Percentiles rank a stretch among this genome's conserved stretches.
phyloP scores from a whole-genome alignment of 35 echinoderm and acorn worm genomes.

The Apostichopus parvimensis region DNA sequence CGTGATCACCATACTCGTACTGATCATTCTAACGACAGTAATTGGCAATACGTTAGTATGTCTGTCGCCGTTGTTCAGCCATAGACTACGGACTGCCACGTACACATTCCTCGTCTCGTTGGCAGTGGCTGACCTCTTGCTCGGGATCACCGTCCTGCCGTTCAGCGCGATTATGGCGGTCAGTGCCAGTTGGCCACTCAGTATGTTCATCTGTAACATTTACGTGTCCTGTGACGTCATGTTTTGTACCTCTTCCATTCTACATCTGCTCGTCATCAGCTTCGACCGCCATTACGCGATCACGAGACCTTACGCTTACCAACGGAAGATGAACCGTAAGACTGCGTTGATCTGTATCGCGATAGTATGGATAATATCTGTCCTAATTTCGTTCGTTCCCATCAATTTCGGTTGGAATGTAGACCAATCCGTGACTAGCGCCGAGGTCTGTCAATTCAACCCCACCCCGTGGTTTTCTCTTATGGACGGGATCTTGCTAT shows the following conservation, averaged over 20 bases:
- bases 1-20: conserved; percentile 41
- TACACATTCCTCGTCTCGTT: conserved; percentile 88
- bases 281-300: conserved; percentile 86
- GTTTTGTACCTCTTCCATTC: conserved; percentile 93
- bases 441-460: conserved; percentile 44
- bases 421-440: conserved; percentile 60
- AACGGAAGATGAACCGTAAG: conserved; percentile 75
- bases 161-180: conserved; percentile 75
- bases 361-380: conserved; percentile 80
- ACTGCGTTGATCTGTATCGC: conserved; percentile 60
- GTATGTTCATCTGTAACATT: conserved; percentile 76
- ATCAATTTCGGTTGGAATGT: conserved; percentile 88
- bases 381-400: conserved; percentile 81
- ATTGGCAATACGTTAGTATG: conserved; percentile 84
- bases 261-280: conserved; percentile 84
- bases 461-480: conserved; percentile 63
- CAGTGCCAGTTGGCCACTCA: conserved; percentile 62
- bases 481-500: conserved; percentile 88
- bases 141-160: conserved; percentile 85
- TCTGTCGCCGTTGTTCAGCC: conserved; percentile 81
- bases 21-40: conserved; percentile 76
- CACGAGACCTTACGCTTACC: conserved; percentile 79
- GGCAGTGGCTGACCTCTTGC: conserved; percentile 75
- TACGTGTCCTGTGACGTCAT: conserved; percentile 92
- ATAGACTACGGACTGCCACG: conserved; percentile 73